A percentile compares a stretch with the other conserved stretches of the same genome.
Conservation (phyloP, 2,797 vertebrate species). For the Chloroceryle inda region DNA sequence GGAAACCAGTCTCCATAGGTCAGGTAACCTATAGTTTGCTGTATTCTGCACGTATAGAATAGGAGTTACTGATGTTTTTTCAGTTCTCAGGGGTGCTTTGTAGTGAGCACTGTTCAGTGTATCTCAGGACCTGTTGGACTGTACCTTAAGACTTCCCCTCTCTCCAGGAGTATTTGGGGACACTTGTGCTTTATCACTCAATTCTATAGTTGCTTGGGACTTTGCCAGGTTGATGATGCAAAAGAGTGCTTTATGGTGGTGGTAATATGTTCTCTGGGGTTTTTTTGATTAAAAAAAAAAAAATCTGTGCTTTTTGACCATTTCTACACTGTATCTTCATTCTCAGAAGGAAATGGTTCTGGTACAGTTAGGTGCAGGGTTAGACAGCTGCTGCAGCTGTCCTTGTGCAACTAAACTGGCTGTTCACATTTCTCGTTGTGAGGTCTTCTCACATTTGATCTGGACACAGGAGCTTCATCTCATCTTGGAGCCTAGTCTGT, state of each 20-base stretch:
- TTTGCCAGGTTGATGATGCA: background rate
- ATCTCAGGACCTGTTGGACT: accelerated
- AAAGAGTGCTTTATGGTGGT: background rate
- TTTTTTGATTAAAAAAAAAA: background rate
- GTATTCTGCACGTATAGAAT: background rate
- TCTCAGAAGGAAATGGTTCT: background rate
- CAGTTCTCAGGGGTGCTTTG: background rate
- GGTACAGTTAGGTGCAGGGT: background rate
- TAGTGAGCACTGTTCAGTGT: background rate
- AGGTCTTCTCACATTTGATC: conserved; percentile 9
- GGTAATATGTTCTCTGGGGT: background rate
- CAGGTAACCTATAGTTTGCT: background rate
- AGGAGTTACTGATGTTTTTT: background rate
- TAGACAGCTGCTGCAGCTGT: background rate
- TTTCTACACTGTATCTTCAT: background rate
- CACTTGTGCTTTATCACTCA: background rate
- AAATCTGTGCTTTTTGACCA: background rate
- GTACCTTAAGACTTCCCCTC: background rate
- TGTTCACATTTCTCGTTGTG: background rate
- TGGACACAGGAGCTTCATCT: conserved; percentile 11
- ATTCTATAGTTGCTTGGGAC: background rate
- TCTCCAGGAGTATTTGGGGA: background rate
- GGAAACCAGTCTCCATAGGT: background rate
- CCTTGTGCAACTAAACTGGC: background rate
- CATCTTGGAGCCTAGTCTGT: background rate